Conservation (phyloP, 1,140 invertebrate species). For the Pollicipes pollicipes region DNA sequence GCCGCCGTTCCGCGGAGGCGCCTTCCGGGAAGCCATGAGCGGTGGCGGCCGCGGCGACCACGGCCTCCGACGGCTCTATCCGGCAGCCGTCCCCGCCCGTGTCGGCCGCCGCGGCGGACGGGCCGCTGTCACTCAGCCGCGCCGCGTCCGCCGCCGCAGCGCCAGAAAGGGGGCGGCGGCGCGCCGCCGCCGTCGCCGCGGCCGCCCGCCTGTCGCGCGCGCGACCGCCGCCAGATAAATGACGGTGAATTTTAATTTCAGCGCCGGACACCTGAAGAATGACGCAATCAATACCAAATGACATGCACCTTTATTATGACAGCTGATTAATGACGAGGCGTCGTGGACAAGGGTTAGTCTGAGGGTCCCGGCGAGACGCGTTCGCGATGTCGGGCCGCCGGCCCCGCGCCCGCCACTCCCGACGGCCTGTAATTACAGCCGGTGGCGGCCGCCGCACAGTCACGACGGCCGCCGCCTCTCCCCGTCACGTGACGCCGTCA, state of each 20-base stretch:
- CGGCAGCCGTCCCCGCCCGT: neutral
- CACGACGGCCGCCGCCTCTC: neutral
- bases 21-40: neutral
- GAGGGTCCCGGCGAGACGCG: no score
- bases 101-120: no score
- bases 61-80: neutral
- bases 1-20: neutral
- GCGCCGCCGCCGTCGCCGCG: neutral
- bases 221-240: neutral
- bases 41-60: neutral
- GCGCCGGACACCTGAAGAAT: neutral
- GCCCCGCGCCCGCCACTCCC: no score
- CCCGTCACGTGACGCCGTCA: neutral
- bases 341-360: neutral
- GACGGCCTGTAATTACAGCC: neutral
- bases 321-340: neutral
- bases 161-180: no score
- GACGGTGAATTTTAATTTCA: neutral
- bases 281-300: constrained; percentile 1
- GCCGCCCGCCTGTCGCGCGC: no score
- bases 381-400: no score
- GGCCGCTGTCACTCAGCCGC: no score
- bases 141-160: no score
- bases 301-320: constrained; percentile 2
- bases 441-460: no score